Base-by-base conservation (phyloP, 2,113 vertebrate genomes). In the Sitta europaea region DNA sequence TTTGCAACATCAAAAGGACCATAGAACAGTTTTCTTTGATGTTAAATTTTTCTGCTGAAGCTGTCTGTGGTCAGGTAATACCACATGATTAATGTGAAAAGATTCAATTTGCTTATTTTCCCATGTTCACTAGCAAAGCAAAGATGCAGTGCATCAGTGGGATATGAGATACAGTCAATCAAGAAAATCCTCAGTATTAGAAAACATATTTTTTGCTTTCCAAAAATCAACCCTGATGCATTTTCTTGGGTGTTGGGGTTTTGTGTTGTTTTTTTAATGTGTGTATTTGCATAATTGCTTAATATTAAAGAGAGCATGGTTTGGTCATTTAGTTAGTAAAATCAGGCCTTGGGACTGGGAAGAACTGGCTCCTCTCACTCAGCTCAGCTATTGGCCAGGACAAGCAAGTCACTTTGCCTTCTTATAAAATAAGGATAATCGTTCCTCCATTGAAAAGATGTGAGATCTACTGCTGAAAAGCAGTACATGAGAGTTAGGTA, bases 1-100 rank as follows among this genome's bases (percentile, higher is more conserved):
- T 93, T 89, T 92, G 35, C 53, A 97, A 95, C 94, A 96, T 97
- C 96, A 97, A 97, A 97, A 97, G 78, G 35, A 93, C 73, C 84
- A 83, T 92, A 78, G 79, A 94, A 86, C 45, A 93, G 79, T 33
- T 67, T 88, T 75, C 95, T 97, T 97, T 97, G 96, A 96, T 97
- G 96, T 97, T 94, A 74, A 67, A 18, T 86, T 81, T 95, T 95
- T 95, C 84, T 97, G 95, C 91, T 96, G 96, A 94, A 94, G 93
- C 71, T 0, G 1, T 83, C 81, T 97, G 96, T 95, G 96, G 96
- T 97, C 96, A 97, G 92, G 86, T 97, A 96, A 95, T 96, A 91
- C 89, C 80, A 70, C 72, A 96, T 88, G 93, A 97, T 94, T 96
- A 93, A 97, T 88, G 73, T 85, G 86, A 91, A 97, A 95, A 85